These are phyloP conservation scores for Ameiurus melas DNA, from an alignment of 2,113 vertebrate species.

Conservation along the genomic window DNA sequence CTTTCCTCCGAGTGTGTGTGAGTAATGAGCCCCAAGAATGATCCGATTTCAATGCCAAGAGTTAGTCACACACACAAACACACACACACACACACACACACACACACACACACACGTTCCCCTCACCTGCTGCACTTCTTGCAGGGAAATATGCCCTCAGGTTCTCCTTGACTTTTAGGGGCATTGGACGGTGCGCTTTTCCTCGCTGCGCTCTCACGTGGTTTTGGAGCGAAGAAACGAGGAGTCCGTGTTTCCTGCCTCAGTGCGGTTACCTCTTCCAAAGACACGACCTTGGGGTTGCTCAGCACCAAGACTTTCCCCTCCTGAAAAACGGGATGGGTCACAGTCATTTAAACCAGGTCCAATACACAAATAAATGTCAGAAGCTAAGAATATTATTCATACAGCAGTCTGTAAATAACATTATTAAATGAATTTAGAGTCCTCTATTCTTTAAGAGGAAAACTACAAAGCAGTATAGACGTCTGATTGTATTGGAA, in stretches of 20 bases:
- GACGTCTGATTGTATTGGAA: not conserved
- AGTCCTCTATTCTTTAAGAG: not conserved
- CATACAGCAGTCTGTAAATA: not conserved
- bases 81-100: not conserved
- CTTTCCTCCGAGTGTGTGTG: not conserved
- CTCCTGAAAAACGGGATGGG: slow-evolving; percentile 64
- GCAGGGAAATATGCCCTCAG: slow-evolving; percentile 90
- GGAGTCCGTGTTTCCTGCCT: slow-evolving; percentile 35
- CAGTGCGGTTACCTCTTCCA: slow-evolving; percentile 49
- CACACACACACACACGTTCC: not conserved
- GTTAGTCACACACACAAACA: not conserved
- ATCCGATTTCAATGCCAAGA: not conserved
- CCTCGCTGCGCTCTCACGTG: slow-evolving; percentile 73
- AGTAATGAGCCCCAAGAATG: not conserved
- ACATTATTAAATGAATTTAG: not conserved
- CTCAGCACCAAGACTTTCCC: slow-evolving; percentile 67
- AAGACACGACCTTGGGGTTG: slow-evolving; percentile 71
- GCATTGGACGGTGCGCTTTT: slow-evolving; percentile 65
- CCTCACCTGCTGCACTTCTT: slow-evolving; percentile 94
- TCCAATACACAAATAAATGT: not conserved
- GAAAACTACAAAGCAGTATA: not conserved
- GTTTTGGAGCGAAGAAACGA: slow-evolving; percentile 55
- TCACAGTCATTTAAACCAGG: not conserved
- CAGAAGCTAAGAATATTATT: not conserved
- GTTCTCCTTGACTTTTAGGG: slow-evolving; percentile 70